phyloP scores from a whole-genome alignment of 2,888 invertebrate species.

The Dicyrtomina minuta region DNA sequence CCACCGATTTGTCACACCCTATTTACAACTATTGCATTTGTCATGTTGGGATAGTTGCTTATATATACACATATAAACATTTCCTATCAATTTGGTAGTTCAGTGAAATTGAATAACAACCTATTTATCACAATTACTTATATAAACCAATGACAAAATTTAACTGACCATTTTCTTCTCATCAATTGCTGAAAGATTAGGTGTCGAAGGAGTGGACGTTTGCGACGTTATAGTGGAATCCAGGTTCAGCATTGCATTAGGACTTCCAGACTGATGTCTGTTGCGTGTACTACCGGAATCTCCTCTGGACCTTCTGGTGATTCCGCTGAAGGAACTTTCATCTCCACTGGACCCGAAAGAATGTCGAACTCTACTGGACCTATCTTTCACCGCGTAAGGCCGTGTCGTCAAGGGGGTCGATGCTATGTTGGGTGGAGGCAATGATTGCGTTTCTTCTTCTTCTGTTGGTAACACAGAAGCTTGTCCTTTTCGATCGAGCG shows the following conservation, averaged over 20 bases:
- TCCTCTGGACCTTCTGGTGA: constrained; percentile 9
- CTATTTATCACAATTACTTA: too few species aligned
- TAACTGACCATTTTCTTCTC: constrained; percentile 24
- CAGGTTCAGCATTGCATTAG: not conserved
- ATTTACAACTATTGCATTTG: too few species aligned
- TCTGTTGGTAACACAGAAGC: not conserved
- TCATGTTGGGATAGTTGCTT: too few species aligned
- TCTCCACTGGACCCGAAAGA: constrained; percentile 30
- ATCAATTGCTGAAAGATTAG: not conserved
- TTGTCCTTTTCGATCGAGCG: too few species aligned
- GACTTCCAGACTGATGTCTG: constrained; percentile 29
- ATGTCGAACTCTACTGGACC: constrained; percentile 5
- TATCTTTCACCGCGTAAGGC: constrained; percentile 10
- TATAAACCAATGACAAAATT: not conserved
- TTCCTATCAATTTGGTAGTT: too few species aligned
- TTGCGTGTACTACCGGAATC: not conserved
- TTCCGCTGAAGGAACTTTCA: constrained; percentile 9
- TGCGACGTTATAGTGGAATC: constrained; percentile 14
- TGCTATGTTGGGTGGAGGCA: not conserved
- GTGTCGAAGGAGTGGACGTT: not conserved
- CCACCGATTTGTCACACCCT: too few species aligned
- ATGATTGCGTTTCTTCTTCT: not conserved
- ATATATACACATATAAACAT: too few species aligned
- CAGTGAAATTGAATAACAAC: too few species aligned
- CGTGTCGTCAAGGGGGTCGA: constrained; percentile 3